These are phyloP conservation scores for Coptotermes formosanus DNA, from an alignment of 1,140 invertebrate species.

Conservation along the genomic window DNA sequence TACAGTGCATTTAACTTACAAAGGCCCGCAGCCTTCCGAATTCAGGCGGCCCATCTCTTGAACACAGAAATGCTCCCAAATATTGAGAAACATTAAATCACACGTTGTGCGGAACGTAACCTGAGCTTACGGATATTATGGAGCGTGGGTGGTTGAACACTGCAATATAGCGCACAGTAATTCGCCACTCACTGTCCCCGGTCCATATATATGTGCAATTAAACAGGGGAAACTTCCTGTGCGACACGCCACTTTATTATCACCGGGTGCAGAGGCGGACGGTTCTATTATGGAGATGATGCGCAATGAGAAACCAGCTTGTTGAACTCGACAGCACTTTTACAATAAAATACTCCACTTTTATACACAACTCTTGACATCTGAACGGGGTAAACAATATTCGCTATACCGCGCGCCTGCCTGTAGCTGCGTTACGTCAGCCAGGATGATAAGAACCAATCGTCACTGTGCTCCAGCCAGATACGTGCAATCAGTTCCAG, in stretches of 20 bases:
- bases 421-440: too few relatives aligned
- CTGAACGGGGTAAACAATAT: too few relatives aligned
- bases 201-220: neutral
- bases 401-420: too few relatives aligned
- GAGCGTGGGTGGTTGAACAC: neutral
- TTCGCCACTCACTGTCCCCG: neutral
- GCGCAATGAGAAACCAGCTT: neutral
- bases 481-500: too few relatives aligned
- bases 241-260: neutral
- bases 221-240: neutral
- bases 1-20: too few relatives aligned
- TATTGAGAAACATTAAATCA: too few relatives aligned
- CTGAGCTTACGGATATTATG: neutral
- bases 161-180: neutral
- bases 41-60: too few relatives aligned
- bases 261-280: neutral
- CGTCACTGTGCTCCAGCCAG: too few relatives aligned
- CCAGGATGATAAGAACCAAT: too few relatives aligned
- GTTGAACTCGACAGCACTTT: neutral
- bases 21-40: too few relatives aligned
- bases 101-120: neutral
- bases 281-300: neutral
- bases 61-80: too few relatives aligned
- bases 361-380: neutral
- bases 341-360: neutral